Base-by-base conservation (phyloP, 2,113 vertebrate species). In the Tragelaphus scriptus region DNA sequence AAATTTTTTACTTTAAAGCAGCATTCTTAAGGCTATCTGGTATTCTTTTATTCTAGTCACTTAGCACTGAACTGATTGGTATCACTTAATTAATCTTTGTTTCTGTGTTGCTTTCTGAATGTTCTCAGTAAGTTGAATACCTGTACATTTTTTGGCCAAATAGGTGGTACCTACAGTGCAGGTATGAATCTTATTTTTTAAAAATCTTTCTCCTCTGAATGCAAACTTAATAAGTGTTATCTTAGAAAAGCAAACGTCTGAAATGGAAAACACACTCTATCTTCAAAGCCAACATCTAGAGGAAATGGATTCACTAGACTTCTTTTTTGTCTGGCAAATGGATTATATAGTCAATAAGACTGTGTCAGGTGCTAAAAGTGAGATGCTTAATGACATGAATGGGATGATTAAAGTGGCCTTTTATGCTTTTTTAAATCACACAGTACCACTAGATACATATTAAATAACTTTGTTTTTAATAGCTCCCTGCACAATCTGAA, bases 391-490 rank as follows among this genome's bases (percentile, higher is more conserved):
- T 97, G 85, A 26, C 23, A 92, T 75, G 47, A 96, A 88, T 55
- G 16, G 13, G 4, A 55, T 97, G 53, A 97, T 95, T 91, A 81
- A 90, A 85, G 80, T 94, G n/a, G 26, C 21, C 91, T 87, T 96
- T 92, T 87, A 44, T 93, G 81, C 84, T 93, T 91, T 97, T 97
- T 97, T 97, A 93, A 80, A 97, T 92, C n/a, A 97, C 53, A 87
- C 51, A 68, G 36, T 88, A 71, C 28, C 86, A 47, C 32, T 96
- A 87, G 49, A 49, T 87, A 90, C n/a, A 56, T 92, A 92, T 94
- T 95, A 95, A 88, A 61, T 17, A 91, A 36, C 2, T 19, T 90
- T 84, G n/a, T 88, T 90, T 92, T 86, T 90, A 96, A 97, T 85
- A 92, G 25, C 40, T 86, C 79, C 61, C 55, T 58, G 1, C 40